Conservation (phyloP, 1,140 invertebrate species). For the Triops cancriformis region DNA sequence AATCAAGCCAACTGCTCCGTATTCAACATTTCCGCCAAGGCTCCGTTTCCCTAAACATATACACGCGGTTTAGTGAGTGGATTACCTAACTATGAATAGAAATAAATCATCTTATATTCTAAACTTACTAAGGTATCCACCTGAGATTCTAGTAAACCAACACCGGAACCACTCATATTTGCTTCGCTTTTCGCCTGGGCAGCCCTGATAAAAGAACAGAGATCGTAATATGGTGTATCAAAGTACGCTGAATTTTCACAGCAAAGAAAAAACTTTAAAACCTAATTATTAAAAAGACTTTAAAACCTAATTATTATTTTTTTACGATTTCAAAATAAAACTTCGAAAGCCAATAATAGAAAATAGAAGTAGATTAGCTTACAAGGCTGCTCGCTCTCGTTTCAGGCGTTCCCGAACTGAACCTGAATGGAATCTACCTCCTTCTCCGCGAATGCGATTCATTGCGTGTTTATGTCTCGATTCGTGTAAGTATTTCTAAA, state of each 20-base stretch:
- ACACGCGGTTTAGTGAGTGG: not conserved
- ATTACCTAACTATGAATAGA: not conserved
- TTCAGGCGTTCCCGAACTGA: conserved; percentile 37
- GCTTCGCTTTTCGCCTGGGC: not conserved
- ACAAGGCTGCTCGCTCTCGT: not conserved
- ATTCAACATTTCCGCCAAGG: conserved; percentile 19
- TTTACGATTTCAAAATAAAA: too few relatives aligned
- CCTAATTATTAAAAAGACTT: too few relatives aligned
- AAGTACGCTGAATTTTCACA: too few relatives aligned
- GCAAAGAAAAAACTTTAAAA: too few relatives aligned
- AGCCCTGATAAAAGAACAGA: not conserved
- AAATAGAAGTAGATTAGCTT: not conserved
- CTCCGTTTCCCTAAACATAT: conserved; percentile 16
- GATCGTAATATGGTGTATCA: too few relatives aligned
- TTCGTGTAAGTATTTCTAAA: conserved; percentile 97
- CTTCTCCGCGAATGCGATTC: conserved; percentile 93
- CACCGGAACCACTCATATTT: not conserved
- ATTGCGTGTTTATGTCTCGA: conserved; percentile 95
- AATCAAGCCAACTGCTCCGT: conserved; percentile 14
- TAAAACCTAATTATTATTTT: too few relatives aligned
- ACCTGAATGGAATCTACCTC: conserved; percentile 86
- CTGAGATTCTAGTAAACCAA: conserved; percentile 11
- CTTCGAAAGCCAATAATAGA: not conserved
- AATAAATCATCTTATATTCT: not conserved
- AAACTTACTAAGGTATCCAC: not conserved